phyloP scores from a whole-genome alignment of 2,888 invertebrate species.

The Dolichopus griseipennis region DNA sequence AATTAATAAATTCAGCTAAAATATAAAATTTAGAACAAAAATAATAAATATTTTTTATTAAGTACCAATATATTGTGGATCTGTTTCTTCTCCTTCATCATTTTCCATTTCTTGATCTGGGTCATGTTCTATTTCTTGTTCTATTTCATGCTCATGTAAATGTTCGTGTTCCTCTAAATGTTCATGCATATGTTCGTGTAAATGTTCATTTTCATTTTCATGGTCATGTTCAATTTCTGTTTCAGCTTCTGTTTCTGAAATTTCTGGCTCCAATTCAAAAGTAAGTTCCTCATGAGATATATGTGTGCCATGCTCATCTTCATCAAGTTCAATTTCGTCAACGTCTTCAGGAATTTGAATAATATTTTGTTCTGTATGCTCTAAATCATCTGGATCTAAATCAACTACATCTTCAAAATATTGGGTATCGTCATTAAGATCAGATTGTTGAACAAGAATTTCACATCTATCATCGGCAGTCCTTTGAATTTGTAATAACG shows the following conservation, averaged over 20 bases:
- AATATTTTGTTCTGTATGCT: background rate
- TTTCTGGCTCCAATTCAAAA: slow-evolving; percentile 27
- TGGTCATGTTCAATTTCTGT: slow-evolving; percentile 29
- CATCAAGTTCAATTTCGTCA: slow-evolving; percentile 28
- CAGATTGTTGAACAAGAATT: slow-evolving; percentile 35
- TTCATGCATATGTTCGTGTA: slow-evolving; percentile 31
- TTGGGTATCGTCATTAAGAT: slow-evolving; percentile 34
- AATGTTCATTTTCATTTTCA: slow-evolving; percentile 31
- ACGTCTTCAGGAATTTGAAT: slow-evolving; percentile 20
- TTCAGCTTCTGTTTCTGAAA: slow-evolving; percentile 23
- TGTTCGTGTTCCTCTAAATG: slow-evolving; percentile 18
- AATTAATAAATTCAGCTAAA: slow-evolving; percentile 41
- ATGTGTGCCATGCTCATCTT: slow-evolving; percentile 27
- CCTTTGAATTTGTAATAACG: slow-evolving; percentile 28
- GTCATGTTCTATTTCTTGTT: slow-evolving; percentile 26
- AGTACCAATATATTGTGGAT: background rate
- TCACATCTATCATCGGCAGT: slow-evolving; percentile 27
- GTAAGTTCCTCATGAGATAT: slow-evolving; percentile 21
- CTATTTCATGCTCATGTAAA: slow-evolving; percentile 15
- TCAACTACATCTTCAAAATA: slow-evolving; percentile 34
- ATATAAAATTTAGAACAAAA: background rate
- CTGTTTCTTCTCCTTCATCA: slow-evolving; percentile 20
- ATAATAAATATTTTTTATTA: background rate
- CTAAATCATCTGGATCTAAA: background rate
- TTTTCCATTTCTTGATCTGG: slow-evolving; percentile 19